Percentiles rank a stretch among this genome's conserved stretches.
Evolutionary conservation across 2,797 vertebrate species (phyloP).

Genomic region (Hippoglossus hippoglossus): DNA sequence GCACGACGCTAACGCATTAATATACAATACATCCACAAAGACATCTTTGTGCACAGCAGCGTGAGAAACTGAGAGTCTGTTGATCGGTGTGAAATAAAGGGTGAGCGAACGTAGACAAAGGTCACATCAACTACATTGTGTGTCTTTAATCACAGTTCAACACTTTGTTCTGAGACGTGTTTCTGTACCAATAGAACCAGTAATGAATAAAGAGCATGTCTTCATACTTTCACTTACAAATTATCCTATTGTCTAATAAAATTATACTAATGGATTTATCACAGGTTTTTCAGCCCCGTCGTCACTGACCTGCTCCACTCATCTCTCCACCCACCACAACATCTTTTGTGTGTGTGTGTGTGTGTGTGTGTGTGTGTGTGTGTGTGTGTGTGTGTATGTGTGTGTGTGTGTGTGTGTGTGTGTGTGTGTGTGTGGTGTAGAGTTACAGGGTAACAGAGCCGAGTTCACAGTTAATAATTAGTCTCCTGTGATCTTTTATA

Average conservation of each 20-base stretch:
- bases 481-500: conserved; percentile 55
- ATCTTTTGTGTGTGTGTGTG: conserved; percentile 47
- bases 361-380: conserved; percentile 31
- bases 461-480: conserved; percentile 64
- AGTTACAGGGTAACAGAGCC: conserved; percentile 50
- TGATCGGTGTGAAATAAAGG: too few relatives aligned
- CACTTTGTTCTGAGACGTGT: too few relatives aligned
- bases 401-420: conserved; percentile 38
- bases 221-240: too few relatives aligned
- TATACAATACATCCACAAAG: too few relatives aligned
- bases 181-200: background rate
- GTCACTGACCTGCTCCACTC: conserved; percentile 19
- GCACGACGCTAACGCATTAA: too few relatives aligned
- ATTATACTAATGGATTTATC: background rate
- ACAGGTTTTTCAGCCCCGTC: background rate
- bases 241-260: too few relatives aligned
- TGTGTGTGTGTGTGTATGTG: conserved; percentile 18
- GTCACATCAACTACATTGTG: too few relatives aligned
- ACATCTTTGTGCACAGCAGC: too few relatives aligned
- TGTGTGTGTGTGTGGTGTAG: conserved; percentile 47
- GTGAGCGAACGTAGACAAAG: too few relatives aligned
- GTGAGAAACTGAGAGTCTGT: too few relatives aligned
- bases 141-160: too few relatives aligned
- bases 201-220: background rate
- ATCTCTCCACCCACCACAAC: conserved; percentile 70